Base-by-base conservation (phyloP, 2,797 vertebrate genomes). In the Catharus ustulatus region DNA sequence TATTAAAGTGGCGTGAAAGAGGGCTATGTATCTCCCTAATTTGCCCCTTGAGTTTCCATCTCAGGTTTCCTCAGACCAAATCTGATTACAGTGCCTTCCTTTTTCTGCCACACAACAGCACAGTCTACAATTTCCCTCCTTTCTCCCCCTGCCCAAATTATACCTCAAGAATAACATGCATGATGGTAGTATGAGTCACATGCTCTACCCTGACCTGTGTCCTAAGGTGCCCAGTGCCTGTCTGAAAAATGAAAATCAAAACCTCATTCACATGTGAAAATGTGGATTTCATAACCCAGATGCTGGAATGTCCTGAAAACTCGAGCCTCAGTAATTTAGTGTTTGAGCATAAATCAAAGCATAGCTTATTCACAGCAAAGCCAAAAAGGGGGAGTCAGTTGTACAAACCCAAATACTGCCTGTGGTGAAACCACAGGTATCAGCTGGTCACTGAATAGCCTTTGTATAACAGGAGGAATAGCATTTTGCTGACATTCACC, bases 61-160 rank as follows among this genome's bases (percentile, higher is more conserved):
- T 74, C 40, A 3, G 11, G 15, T 76, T 94, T 90, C 45, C 30
- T 46, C 48, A 73, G 12, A 20, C 30, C 38, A 40, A 45, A 63
- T 67, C 34, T 55, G 23, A 34, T 40, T 80, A 36, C 29, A 7
- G 1, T 75, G 69, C 36, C 36, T 52, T 86, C 13, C 26, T 26
- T 57, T 87, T 45, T 15, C 24, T 81, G 5, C 40, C 10, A 13
- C 18, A 46, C 26, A 74, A 32, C 43, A 49, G 14, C 24, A 29
- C 8, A 57, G 34, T 45, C n/a, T 83, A 17, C 0, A 0, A 12
- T 54, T 71, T 61, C 29, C 15, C 4, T 84, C 5, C 30, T 77
- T 51, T 76, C 14, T 55, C 5, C 32, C 24, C 48, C 7, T 2
- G 2, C 22, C 15, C 48, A 75, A 62, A 57, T 64, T 57, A 45